Conservation (phyloP, 1,140 invertebrate species). For the Fopius arisanus region DNA sequence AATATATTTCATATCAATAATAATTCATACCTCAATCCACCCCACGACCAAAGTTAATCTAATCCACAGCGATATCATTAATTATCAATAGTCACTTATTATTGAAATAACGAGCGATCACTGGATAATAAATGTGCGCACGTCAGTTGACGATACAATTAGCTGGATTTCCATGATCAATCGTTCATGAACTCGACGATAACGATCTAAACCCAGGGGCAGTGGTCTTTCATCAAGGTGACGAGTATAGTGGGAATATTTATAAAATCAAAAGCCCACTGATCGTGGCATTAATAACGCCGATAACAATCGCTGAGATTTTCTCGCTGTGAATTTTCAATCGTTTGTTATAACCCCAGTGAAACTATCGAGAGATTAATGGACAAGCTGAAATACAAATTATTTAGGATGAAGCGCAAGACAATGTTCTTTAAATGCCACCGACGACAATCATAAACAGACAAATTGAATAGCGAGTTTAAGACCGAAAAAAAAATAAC, state of each 20-base stretch:
- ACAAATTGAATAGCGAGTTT: background rate
- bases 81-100: no score
- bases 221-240: background rate
- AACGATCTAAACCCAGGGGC: background rate
- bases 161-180: background rate
- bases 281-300: conserved; percentile 11
- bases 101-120: background rate
- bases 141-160: background rate
- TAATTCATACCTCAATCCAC: no score
- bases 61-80: no score
- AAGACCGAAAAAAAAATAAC: background rate
- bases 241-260: background rate
- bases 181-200: background rate
- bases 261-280: conserved; percentile 4
- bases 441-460: background rate
- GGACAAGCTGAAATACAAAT: background rate
- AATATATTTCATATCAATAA: no score
- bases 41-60: no score
- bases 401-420: background rate
- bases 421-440: background rate
- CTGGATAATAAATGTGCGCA: background rate
- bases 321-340: background rate
- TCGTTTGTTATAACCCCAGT: background rate
- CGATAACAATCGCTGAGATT: background rate
- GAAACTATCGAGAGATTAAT: background rate